A percentile compares a stretch with the other conserved stretches of the same genome.
phyloP scores from a whole-genome alignment of 2,888 invertebrate species.

The Euplagia quadripunctaria region DNA sequence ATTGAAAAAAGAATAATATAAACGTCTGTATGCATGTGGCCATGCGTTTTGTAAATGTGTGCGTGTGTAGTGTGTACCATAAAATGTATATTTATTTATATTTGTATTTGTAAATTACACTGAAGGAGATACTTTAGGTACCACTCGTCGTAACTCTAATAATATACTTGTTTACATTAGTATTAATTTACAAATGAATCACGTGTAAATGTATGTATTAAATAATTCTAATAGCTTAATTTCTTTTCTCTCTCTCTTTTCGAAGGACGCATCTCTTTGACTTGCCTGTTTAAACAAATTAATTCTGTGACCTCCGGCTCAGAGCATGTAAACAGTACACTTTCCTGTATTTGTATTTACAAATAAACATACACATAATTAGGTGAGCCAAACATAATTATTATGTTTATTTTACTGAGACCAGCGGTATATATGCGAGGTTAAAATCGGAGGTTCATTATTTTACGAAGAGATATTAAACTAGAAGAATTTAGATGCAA shows the following conservation, averaged over 20 bases:
- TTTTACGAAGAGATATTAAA: background rate
- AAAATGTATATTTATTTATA: no score
- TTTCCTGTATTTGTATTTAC: constrained; percentile 25
- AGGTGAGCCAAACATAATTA: constrained; percentile 16
- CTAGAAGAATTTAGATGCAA: background rate
- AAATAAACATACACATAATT: constrained; percentile 28
- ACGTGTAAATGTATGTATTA: background rate
- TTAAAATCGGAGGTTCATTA: background rate
- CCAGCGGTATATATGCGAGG: background rate
- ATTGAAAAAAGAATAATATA: no score
- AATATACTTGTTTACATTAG: no score
- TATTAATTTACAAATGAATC: background rate
- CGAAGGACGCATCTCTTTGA: background rate
- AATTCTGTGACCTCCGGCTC: constrained; percentile 5
- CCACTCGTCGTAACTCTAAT: no score
- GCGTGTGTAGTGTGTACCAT: no score
- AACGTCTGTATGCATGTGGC: no score
- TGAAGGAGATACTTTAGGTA: no score
- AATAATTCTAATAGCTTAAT: constrained; percentile 3
- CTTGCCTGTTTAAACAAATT: constrained; percentile 8
- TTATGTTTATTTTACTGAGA: constrained; percentile 5
- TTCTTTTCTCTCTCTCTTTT: constrained; percentile 8
- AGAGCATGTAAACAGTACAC: constrained; percentile 17
- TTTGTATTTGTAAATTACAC: no score
- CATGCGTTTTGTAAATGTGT: no score